Conservation (phyloP, 2,797 vertebrate species). For the Tragelaphus oryx region DNA sequence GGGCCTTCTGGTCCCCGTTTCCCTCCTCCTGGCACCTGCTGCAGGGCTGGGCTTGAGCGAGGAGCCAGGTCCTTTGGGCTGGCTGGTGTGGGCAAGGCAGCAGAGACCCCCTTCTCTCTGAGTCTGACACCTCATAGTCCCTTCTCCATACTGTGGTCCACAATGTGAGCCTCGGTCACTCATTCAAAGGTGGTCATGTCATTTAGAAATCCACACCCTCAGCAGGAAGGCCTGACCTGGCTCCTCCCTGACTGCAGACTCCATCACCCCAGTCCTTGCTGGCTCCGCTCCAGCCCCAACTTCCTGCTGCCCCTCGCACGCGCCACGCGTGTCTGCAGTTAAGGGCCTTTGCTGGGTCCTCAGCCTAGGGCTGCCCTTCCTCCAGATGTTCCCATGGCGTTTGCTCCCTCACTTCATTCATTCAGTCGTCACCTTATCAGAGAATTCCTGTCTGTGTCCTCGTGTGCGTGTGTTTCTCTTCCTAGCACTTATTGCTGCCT, state of each 20-base stretch:
- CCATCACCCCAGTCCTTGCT: fast-evolving
- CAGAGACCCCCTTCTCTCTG: not conserved
- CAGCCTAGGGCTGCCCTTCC: not conserved
- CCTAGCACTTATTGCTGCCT: fast-evolving
- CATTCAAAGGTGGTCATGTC: not conserved
- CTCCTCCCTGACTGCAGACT: not conserved
- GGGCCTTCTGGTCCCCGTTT: not conserved
- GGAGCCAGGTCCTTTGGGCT: not conserved
- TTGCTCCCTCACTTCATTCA: not conserved
- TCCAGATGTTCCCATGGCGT: fast-evolving
- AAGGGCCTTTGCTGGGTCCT: not conserved
- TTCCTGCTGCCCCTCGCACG: fast-evolving
- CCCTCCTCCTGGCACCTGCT: not conserved
- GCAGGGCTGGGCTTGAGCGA: not conserved
- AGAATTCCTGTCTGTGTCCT: not conserved
- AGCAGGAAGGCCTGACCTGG: not conserved
- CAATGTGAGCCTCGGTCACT: not conserved
- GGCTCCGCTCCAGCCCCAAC: fast-evolving
- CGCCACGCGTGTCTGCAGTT: fast-evolving
- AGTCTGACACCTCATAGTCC: fast-evolving
- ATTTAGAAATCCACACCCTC: not conserved
- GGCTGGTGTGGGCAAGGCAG: not conserved
- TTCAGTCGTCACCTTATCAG: fast-evolving
- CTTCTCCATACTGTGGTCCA: not conserved
- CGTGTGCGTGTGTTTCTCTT: fast-evolving